Conservation (phyloP, 2,113 vertebrate species). For the Pollimyrus isidori region DNA sequence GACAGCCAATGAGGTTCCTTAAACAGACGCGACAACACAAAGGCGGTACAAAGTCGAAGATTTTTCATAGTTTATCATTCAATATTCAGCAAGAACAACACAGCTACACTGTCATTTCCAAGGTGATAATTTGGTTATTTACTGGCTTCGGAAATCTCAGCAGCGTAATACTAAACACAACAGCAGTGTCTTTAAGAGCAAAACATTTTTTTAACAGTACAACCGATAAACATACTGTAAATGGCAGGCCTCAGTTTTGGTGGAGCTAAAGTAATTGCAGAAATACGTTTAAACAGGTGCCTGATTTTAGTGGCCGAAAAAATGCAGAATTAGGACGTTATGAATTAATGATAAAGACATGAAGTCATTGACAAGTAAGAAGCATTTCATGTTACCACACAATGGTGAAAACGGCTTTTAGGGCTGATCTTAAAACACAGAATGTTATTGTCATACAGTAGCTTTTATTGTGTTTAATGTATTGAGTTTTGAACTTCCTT, state of each 20-base stretch:
- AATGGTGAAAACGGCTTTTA: not conserved
- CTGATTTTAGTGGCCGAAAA: not conserved
- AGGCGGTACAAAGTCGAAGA: not conserved
- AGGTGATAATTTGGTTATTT: not conserved
- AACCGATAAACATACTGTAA: not conserved
- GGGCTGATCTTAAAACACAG: not conserved
- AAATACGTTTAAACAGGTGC: not conserved
- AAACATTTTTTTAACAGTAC: not conserved
- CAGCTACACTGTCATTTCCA: not conserved
- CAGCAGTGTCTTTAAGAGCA: not conserved
- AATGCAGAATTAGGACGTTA: not conserved
- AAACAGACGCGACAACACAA: not conserved
- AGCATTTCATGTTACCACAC: not conserved
- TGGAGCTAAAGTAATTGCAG: not conserved
- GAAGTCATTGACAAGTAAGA: not conserved
- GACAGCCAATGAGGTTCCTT: not conserved
- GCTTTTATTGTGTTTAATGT: not conserved
- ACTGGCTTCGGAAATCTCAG: not conserved
- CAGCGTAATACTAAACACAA: not conserved
- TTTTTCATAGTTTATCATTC: not conserved
- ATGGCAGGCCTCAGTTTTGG: not conserved
- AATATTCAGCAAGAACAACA: not conserved
- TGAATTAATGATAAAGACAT: not conserved
- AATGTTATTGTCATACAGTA: not conserved
- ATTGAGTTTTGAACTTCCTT: not conserved